A percentile compares a stretch with the other conserved stretches of the same genome.
Evolutionary conservation across 1,140 invertebrate genomes (phyloP).

Genomic region (Araneus ventricosus): DNA sequence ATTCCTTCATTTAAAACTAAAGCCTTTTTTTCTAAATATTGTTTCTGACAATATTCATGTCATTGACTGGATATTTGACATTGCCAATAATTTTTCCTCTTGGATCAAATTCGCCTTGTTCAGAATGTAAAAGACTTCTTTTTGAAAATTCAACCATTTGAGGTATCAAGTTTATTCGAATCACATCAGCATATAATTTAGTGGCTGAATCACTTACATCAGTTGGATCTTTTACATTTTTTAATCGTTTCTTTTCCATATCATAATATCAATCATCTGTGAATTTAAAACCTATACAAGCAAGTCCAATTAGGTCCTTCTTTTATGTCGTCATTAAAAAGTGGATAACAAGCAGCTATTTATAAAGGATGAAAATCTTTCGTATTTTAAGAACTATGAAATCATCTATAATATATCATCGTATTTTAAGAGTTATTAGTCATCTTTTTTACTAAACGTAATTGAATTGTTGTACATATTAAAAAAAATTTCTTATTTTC

Average conservation of each 20-base stretch:
- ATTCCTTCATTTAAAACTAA: too few relatives aligned
- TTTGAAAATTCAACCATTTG: background rate
- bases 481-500: background rate
- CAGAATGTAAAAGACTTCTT: background rate
- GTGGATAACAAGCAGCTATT: conserved; percentile 17
- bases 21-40: background rate
- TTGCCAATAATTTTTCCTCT: background rate
- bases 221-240: background rate
- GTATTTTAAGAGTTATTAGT: too few relatives aligned
- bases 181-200: background rate
- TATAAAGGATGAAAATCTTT: background rate
- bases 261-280: conserved; percentile 51
- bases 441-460: background rate
- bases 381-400: too few relatives aligned
- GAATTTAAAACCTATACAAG: conserved; percentile 32
- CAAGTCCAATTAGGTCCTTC: background rate
- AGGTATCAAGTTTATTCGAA: too few relatives aligned
- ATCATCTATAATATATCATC: too few relatives aligned
- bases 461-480: background rate
- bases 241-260: conserved; percentile 23
- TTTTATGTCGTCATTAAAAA: conserved; percentile 15
- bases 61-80: background rate
- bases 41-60: background rate
- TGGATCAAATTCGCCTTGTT: background rate
- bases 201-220: background rate